Evolutionary conservation across 2,113 vertebrate species (phyloP), one percentile per base, ranked within the genome.

Genomic region (Bujurquina vittata): DNA sequence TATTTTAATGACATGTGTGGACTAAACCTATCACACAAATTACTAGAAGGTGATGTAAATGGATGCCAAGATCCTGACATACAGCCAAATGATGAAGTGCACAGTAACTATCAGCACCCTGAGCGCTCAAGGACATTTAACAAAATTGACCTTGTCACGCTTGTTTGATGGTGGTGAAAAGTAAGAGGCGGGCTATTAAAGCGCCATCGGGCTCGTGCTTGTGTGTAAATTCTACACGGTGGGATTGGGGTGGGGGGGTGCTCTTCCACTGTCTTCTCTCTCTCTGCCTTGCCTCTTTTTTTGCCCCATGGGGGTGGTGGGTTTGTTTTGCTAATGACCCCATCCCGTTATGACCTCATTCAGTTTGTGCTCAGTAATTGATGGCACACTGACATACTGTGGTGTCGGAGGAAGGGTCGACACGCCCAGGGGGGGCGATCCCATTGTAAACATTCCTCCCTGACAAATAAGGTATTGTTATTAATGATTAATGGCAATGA

Each of bases 271-370:
- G 33, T 67, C 77, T 79, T 60, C 73, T 55, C 60, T 77, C 15
- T 4, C 31, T 10, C 46, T 75, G 46, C 82, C 23, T 31, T 11
- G 3, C 78, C 87, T 61, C 14, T 46, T 69, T 77, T n/a, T 59
- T 67, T 56, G 80, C 89, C 90, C 85, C 43, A 22, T 46, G 87
- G 92, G 92, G 89, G 90, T 73, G 49, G 55, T 6, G 83, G 92
- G 91, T 94, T 93, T 93, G 91, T 94, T 91, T 94, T 93, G 93
- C 93, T 94, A 94, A 95, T 93, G 90, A 94, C 91, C 89, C 90
- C 90, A 92, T 94, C 94, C 92, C 65, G 87, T 85, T 87, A 65
- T 93, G 94, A 93, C 94, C 94, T 94, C 93, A 94, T 95, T 95
- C 83, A 93, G 87, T 82, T 90, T 90, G 85, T 55, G 84, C 89